Evolutionary conservation across 2,888 invertebrate genomes (phyloP).

Genomic region (Emesis furor): DNA sequence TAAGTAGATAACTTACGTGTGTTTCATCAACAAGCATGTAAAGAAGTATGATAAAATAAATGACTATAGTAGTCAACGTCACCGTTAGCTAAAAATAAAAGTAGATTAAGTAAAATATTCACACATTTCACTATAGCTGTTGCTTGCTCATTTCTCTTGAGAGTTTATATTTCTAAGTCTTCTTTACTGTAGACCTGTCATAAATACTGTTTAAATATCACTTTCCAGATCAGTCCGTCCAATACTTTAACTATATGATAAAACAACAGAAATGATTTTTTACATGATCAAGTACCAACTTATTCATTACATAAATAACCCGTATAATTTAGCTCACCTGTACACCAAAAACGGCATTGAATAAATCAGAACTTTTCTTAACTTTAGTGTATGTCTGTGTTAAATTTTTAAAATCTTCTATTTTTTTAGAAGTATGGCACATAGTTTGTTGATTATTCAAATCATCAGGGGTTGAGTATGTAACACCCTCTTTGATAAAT

Average conservation of each 20-base stretch:
- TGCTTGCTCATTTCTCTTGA: too few relatives aligned
- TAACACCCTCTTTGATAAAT: neutral
- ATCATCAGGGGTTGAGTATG: neutral
- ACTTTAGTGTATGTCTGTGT: neutral
- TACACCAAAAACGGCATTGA: neutral
- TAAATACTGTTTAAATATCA: too few relatives aligned
- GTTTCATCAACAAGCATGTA: conserved; percentile 3
- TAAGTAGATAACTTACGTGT: neutral
- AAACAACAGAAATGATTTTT: too few relatives aligned
- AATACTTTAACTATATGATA: too few relatives aligned
- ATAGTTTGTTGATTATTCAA: neutral
- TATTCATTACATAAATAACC: too few relatives aligned
- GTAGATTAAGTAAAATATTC: too few relatives aligned
- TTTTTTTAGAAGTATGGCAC: neutral
- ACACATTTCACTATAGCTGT: too few relatives aligned
- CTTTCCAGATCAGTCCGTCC: too few relatives aligned
- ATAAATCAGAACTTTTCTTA: conserved; percentile 1
- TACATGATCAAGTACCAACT: too few relatives aligned
- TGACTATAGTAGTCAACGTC: neutral
- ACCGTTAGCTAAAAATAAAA: conserved; percentile 6
- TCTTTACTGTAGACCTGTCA: too few relatives aligned
- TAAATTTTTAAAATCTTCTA: neutral
- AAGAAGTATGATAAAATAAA: conserved; percentile 6
- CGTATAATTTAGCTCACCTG: neutral
- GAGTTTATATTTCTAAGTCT: too few relatives aligned